A percentile compares a stretch with the other conserved stretches of the same genome.
These are phyloP conservation scores for Harpagifer antarcticus DNA, from an alignment of 2,797 vertebrate genomes.

Conservation along the genomic window DNA sequence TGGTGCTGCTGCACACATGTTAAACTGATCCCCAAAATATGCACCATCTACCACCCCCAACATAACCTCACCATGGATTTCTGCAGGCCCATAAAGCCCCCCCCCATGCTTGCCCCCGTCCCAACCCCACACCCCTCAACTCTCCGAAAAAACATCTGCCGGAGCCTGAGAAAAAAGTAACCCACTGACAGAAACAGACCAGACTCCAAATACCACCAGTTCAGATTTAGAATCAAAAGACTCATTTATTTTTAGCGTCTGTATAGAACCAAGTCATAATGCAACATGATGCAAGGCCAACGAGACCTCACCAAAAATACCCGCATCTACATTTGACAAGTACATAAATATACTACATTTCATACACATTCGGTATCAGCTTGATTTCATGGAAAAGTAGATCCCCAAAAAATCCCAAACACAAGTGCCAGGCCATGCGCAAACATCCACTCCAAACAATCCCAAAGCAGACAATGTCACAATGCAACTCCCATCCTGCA, in stretches of 20 bases:
- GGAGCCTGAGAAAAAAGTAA: conserved; percentile 68
- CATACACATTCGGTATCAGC: too few relatives aligned
- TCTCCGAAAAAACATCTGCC: conserved; percentile 45
- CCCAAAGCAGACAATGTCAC: too few relatives aligned
- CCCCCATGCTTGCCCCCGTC: background rate
- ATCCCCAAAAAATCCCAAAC: too few relatives aligned
- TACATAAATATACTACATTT: background rate
- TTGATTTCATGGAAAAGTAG: too few relatives aligned
- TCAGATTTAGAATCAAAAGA: conserved; percentile 52
- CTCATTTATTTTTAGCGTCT: background rate
- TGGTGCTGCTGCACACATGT: conserved; percentile 44
- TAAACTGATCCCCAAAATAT: conserved; percentile 35
- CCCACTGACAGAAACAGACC: conserved; percentile 58
- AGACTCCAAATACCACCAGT: conserved; percentile 43
- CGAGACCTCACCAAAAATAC: background rate
- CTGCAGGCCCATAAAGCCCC: too few relatives aligned
- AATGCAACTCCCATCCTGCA: too few relatives aligned
- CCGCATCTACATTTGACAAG: background rate
- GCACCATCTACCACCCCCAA: conserved; percentile 27
- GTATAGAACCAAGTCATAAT: background rate
- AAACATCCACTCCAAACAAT: too few relatives aligned
- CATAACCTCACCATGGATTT: conserved; percentile 15
- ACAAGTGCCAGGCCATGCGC: too few relatives aligned
- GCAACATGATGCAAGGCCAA: background rate
- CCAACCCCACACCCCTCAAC: conserved; percentile 20